Base-by-base conservation (phyloP, 1,140 invertebrate genomes). In the Solenopsis invicta region DNA sequence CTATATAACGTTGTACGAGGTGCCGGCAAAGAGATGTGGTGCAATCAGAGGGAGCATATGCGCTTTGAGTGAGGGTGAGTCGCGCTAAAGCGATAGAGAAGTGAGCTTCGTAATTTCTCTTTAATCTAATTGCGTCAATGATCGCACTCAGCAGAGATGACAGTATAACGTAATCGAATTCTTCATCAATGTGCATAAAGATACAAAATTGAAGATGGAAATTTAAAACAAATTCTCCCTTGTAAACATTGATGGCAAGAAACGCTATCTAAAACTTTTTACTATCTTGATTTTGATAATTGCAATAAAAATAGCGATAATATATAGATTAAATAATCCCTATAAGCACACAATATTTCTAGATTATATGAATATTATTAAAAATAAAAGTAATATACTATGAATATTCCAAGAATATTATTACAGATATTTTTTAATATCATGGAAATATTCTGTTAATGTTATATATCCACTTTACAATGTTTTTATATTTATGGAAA, bases 21-120 rank as follows among this genome's bases (percentile, higher is more conserved):
- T 85, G 85, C 89, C 85, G 90, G 87, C 78, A 85, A 91, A 67
- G 81, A 82, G 69, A 72, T 88, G 85, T 86, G 41, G 67, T 76
- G 71, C 81, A 75, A 85, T 13, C 48, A 85, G 50, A 76, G 29
- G 21, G 16, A 76, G 74, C 56, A n/a, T 81, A 81, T 81, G 54
- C 66, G 66, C 52, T 52, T 61, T 61, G 24, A 84, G 80, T 62
- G 80, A 75, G 24, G 41, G 80, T 82, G 67, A 74, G 24, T 75
- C 80, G 54, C 69, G 56, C 41, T 75, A 75, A 84, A 84, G 80
- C 80, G 69, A 84, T 75, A 75, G 69, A 74, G 66, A 69, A 24
- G 54, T 74, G 69, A 61, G 52, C 41, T 61, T 61, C 8, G 18
- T 61, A 84, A 84, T 84, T 84, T 29, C 16, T 50, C n/a, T 16